Evolutionary conservation across 2,888 invertebrate species (phyloP).

Genomic region (Spicauda simplicius): DNA sequence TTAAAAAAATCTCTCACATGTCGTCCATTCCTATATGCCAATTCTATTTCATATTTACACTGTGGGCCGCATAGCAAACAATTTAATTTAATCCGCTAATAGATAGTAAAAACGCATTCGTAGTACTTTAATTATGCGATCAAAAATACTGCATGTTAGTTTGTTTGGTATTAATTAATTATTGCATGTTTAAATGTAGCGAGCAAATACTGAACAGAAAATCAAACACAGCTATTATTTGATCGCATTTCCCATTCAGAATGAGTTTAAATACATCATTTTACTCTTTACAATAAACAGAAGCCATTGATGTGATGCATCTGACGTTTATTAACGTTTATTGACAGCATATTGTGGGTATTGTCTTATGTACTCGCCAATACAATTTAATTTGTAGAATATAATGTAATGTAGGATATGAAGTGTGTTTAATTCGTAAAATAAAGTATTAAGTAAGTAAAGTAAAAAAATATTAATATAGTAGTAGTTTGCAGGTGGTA

Average conservation of each 20-base stretch:
- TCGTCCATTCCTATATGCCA: no score
- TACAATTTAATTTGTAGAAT: no score
- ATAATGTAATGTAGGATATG: no score
- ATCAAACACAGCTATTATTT: constrained; percentile 17
- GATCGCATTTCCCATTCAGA: constrained; percentile 15
- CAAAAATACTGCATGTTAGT: constrained; percentile 5
- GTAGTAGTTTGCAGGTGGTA: no score
- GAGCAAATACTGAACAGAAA: constrained; percentile 1
- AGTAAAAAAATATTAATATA: no score
- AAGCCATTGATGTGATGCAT: not conserved
- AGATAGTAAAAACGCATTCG: constrained; percentile 2
- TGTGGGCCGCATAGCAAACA: not conserved
- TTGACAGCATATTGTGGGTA: no score
- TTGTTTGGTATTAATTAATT: constrained; percentile 18
- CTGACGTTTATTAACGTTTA: no score
- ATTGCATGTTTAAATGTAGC: constrained; percentile 15
- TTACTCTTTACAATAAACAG: not conserved
- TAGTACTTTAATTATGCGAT: constrained; percentile 1
- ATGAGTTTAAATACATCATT: not conserved
- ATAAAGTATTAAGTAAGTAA: no score
- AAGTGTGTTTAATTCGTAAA: no score
- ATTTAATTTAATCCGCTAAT: not conserved
- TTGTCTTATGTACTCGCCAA: no score
- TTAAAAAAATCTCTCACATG: no score
- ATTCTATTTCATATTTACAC: not conserved